Evolutionary conservation across 2,797 vertebrate species (phyloP).

Genomic region (Tinamus major): DNA sequence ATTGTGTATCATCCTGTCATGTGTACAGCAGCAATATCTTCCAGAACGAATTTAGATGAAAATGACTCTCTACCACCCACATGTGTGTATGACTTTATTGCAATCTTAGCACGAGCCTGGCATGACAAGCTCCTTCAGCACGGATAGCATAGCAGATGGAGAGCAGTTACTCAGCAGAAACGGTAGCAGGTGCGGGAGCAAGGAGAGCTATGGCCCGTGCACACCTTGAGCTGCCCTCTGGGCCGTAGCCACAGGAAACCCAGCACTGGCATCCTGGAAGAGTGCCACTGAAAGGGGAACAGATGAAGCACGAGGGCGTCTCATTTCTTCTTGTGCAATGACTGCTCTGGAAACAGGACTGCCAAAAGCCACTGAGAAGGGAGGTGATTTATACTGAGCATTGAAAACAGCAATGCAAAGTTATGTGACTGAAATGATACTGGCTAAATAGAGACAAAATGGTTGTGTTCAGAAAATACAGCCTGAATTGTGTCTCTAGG

Average conservation of each 20-base stretch:
- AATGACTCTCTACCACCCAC: background rate
- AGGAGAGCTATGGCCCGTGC: too few species aligned
- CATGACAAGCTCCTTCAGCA: background rate
- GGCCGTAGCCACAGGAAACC: background rate
- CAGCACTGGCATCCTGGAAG: background rate
- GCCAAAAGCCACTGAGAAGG: background rate
- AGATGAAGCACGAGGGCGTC: background rate
- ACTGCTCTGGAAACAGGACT: accelerated
- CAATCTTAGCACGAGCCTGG: background rate
- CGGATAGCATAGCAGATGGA: background rate
- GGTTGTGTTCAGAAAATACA: accelerated
- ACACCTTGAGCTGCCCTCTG: background rate
- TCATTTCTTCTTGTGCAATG: background rate
- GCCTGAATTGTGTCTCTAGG: background rate
- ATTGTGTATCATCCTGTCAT: background rate
- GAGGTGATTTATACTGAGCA: accelerated
- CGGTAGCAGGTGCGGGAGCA: background rate
- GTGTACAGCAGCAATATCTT: background rate
- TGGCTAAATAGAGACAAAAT: background rate
- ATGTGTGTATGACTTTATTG: background rate
- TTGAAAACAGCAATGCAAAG: background rate
- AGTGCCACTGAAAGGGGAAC: background rate
- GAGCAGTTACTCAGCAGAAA: background rate
- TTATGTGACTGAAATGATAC: background rate
- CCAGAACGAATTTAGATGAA: background rate